Conservation (phyloP, 2,888 invertebrate species). For the Orgyia antiqua region DNA sequence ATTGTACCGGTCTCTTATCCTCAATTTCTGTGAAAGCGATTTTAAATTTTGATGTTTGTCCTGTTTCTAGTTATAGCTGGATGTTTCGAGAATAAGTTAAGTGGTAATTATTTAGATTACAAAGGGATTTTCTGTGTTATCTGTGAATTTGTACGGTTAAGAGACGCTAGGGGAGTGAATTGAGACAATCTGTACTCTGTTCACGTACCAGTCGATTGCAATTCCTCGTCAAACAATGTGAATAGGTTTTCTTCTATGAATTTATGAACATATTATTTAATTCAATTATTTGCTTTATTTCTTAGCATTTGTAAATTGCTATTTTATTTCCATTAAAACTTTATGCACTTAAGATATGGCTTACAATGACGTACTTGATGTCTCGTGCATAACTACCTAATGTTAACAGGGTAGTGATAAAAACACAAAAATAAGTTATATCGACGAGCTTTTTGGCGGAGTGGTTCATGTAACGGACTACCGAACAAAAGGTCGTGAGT, state of each 20-base stretch:
- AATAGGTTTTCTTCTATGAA: neutral
- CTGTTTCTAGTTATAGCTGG: slow-evolving; percentile 24
- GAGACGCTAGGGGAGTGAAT: slow-evolving; percentile 3
- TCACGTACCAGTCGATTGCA: slow-evolving; percentile 1
- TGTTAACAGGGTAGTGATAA: no score
- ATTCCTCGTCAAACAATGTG: neutral
- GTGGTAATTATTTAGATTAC: slow-evolving; percentile 19
- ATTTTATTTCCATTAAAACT: no score
- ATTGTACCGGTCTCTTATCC: slow-evolving; percentile 48
- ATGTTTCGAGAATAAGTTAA: slow-evolving; percentile 19
- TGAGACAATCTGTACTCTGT: slow-evolving; percentile 2
- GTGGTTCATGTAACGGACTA: no score
- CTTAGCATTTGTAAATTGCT: no score
- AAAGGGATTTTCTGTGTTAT: slow-evolving; percentile 9
- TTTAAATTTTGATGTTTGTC: slow-evolving; percentile 48
- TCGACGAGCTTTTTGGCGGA: no score
- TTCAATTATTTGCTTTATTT: neutral
- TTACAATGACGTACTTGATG: no score
- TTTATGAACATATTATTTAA: neutral
- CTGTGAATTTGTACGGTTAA: slow-evolving; percentile 6
- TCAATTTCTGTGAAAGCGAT: slow-evolving; percentile 41
- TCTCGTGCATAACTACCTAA: no score
- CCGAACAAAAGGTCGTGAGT: no score
- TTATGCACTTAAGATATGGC: no score
- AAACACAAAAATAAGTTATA: no score